Evolutionary conservation across 2,888 invertebrate genomes (phyloP).

Genomic region (Rhagonycha fulva): DNA sequence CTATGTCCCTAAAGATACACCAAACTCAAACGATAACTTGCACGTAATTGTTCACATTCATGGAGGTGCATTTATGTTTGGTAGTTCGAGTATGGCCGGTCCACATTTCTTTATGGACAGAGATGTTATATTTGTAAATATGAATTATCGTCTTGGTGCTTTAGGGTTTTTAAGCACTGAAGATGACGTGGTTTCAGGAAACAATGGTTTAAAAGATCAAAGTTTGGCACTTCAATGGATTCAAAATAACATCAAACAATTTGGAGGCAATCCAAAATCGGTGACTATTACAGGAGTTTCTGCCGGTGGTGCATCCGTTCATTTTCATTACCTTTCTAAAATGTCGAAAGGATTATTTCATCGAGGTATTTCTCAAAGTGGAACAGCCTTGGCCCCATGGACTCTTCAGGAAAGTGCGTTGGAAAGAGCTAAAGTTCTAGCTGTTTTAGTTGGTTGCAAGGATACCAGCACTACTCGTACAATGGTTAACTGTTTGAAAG

Average conservation of each 20-base stretch:
- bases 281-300: constrained; percentile 49
- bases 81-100: constrained; percentile 47
- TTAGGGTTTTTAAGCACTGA: no score
- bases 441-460: no score
- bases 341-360: constrained; percentile 56
- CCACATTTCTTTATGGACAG: constrained; percentile 37
- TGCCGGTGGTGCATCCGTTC: constrained; percentile 49
- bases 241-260: no score
- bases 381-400: constrained; percentile 64
- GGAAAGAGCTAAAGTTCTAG: no score
- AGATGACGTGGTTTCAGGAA: no score
- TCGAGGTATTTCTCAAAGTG: constrained; percentile 71
- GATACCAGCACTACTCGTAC: no score
- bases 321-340: constrained; percentile 49
- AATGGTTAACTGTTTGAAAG: no score
- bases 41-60: neutral
- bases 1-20: no score
- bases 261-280: constrained; percentile 44
- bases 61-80: neutral
- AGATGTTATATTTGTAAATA: no score
- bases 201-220: no score
- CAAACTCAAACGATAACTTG: neutral
- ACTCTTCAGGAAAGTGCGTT: constrained; percentile 48
- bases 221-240: no score
- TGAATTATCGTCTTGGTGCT: no score